Evolutionary conservation across 2,113 vertebrate species (phyloP), one percentile per base, ranked within the genome.

Genomic region (Phalacrocorax aristotelis): DNA sequence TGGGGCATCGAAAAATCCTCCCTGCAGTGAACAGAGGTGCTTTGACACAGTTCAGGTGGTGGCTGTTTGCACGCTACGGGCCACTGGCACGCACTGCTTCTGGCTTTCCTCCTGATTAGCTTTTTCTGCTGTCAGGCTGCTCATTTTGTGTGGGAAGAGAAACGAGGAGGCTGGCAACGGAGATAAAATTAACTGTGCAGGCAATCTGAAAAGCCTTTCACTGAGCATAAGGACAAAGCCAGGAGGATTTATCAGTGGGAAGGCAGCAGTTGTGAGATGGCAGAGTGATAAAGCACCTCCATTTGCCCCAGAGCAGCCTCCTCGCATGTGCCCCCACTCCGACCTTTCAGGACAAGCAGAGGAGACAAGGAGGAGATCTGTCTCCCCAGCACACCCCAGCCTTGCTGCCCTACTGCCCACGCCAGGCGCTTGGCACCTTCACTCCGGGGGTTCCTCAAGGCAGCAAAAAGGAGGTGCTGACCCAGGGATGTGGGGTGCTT

Each of bases 1-100:
- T 95, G 87, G 92, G 68, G 76, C 95, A 96, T 91, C 93, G 79
- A 60, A 89, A 90, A 54, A 5, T 55, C 55, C 76, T 85, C 87
- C 80, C 90, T 78, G 74, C 83, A 77, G 79, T 61, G 91, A 91
- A 58, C 0, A 1, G 84, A 86, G 83, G 74, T 55, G 68, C 34
- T 93, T 60, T 97, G 93, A 94, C 82, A 83, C 70, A 64, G 83
- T 61, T 89, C 79, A 87, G 76, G 70, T 3, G 2, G 58, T 38
- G 62, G 58, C 81, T 86, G 90, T 38, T 77, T 51, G 91, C 86
- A 83, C 0, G 8, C 76, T 77, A 44, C 1, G 4, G 49, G 76
- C 84, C 1, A 1, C 72, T 68, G 85, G 88, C 83, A 65, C 32
- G 2, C 58, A 71, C 30, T 16, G 6, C 82, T 16, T 25, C 95